Conservation (phyloP, 2,888 invertebrate genomes). For the Caenorhabditis sp. region DNA sequence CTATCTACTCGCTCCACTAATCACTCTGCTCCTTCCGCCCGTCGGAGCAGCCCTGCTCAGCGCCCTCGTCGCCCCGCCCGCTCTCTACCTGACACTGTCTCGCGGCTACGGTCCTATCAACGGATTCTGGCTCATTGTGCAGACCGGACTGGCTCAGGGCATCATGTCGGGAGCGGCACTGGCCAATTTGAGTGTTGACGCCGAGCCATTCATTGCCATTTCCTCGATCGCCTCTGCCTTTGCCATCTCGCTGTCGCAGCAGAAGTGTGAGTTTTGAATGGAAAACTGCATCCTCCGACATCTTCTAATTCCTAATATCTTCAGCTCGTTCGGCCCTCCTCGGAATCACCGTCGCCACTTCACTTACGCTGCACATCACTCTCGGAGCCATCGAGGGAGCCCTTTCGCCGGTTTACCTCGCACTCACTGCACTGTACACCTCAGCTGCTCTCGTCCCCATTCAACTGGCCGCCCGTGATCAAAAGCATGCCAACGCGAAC, state of each 20-base stretch:
- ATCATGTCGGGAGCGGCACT: slow-evolving; percentile 40
- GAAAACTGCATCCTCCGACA: no score
- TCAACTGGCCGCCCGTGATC: slow-evolving; percentile 40
- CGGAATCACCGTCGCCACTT: slow-evolving; percentile 26
- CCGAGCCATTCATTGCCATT: slow-evolving; percentile 41
- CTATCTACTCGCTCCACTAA: slow-evolving; percentile 42
- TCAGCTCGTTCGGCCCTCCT: slow-evolving; percentile 28
- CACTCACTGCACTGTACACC: slow-evolving; percentile 39
- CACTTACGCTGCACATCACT: slow-evolving; percentile 19
- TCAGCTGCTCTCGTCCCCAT: slow-evolving; percentile 44
- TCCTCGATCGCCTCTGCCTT: slow-evolving; percentile 40
- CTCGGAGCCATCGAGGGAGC: slow-evolving; percentile 44
- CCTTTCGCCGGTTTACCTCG: slow-evolving; percentile 32
- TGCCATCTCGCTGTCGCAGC: slow-evolving; percentile 20
- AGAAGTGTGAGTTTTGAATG: slow-evolving; percentile 19
- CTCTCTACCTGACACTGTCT: slow-evolving; percentile 31
- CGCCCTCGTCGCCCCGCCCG: slow-evolving; percentile 26
- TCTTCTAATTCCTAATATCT: slow-evolving; percentile 2
- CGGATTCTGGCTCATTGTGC: slow-evolving; percentile 26
- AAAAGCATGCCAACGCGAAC: slow-evolving; percentile 27
- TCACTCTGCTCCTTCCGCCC: slow-evolving; percentile 39
- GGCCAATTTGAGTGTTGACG: slow-evolving; percentile 8
- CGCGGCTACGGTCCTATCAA: slow-evolving; percentile 31
- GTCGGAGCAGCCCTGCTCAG: slow-evolving; percentile 47
- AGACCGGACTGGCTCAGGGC: slow-evolving; percentile 37